Evolutionary conservation across 37 sponge, comb jelly and placozoan genomes (phyloP), one percentile per base, ranked within the genome.

Genomic region (Lycopodina hypogea): DNA sequence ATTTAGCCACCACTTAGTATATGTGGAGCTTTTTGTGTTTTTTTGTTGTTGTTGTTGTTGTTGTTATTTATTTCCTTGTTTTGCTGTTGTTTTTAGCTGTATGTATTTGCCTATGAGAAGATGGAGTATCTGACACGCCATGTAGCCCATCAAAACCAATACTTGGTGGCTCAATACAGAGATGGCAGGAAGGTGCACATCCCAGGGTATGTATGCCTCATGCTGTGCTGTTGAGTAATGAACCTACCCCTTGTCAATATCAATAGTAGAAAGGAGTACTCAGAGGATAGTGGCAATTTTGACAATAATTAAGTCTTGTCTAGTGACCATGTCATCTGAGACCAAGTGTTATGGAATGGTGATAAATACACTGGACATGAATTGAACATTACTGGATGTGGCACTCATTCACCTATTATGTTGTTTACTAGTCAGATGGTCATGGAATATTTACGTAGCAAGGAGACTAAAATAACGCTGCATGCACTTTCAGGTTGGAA

Each of bases 111-210:
- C 19, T 33, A 45, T 26, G 83, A 88, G 68, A 40, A 68, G 36
- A 21, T 85, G 32, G 89, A 84, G 72, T 65, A 51, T 33, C 73
- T 93, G 22, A 36, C 58, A n/a, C 79, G 86, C 21, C 60, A 74
- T 34, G 70, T 79, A 7, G 93, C 89, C 34, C 68, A 69, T 29
- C 89, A 84, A 57, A 68, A 71, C 50, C 89, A 93, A 79, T 93
- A 93, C 69, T 69, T 93, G 24, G 79, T 83, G 56, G 78, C 88
- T 23, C 80, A 78, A 76, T 42, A 90, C 55, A 68, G 73, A 28
- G 83, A 86, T 48, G 91, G 91, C 48, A 38, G 69, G 4, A 70
- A 88, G 65, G 89, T 85, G 45, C 60, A 89, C 62, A 32, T 71
- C 23, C 76, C 73, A 32, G 93, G 93, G 93, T 92, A 71, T 72